Percentiles rank a stretch among this genome's conserved stretches.
These are phyloP conservation scores for Megaceryle alcyon DNA, from an alignment of 2,797 vertebrate genomes.

Conservation along the genomic window DNA sequence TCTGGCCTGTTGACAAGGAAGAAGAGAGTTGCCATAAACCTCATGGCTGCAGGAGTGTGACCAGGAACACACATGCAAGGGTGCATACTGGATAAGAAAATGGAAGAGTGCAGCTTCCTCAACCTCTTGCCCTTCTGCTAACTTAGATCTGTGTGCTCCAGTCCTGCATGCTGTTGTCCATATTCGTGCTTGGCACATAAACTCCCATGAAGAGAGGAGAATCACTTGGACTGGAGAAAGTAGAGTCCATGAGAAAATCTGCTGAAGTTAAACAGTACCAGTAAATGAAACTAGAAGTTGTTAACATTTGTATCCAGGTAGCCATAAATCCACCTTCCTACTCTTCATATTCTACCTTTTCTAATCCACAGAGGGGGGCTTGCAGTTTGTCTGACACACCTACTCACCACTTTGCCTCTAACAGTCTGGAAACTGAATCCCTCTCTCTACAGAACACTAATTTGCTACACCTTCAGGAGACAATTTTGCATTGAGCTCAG, in stretches of 20 bases:
- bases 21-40: neutral
- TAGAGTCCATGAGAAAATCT: neutral
- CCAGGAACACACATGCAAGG: neutral
- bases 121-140: neutral
- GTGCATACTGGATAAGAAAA: neutral
- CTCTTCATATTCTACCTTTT: neutral
- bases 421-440: neutral
- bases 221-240: neutral
- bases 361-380: neutral
- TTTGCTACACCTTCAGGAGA: neutral
- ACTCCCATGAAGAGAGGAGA: rapidly evolving
- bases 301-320: neutral
- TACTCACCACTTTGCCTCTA: neutral
- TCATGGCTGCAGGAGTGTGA: neutral
- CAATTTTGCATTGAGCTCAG: neutral
- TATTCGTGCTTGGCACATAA: neutral
- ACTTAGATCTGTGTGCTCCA: neutral
- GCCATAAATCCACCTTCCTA: neutral
- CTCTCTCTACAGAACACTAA: neutral
- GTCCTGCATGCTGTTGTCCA: neutral
- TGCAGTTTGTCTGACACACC: neutral
- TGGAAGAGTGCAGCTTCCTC: neutral
- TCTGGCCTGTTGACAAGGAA: slow-evolving; percentile 27
- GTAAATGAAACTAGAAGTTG: neutral
- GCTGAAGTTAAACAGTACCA: neutral